phyloP scores from a whole-genome alignment of 2,888 invertebrate species.

The Odontothrips loti region DNA sequence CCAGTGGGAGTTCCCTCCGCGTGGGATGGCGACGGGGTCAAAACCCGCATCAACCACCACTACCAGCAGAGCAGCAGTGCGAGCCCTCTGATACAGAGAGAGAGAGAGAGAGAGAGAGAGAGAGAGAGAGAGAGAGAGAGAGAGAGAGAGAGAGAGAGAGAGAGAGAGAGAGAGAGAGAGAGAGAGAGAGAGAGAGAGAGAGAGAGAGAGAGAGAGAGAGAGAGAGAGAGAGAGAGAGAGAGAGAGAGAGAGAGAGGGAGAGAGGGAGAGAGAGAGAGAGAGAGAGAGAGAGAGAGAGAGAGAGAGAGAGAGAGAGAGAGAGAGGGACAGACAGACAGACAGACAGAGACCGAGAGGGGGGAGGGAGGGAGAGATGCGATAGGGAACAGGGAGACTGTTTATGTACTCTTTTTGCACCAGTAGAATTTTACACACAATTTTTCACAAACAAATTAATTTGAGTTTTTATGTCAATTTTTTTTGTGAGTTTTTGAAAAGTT shows the following conservation, averaged over 20 bases:
- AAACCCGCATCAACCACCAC: slow-evolving; percentile 3
- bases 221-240: no score
- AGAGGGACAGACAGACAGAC: neutral
- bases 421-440: neutral
- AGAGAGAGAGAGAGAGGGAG: neutral
- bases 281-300: slow-evolving; percentile 1
- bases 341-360: neutral
- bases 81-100: no score
- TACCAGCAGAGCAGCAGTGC: neutral
- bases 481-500: no score
- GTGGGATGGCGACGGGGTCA: slow-evolving; percentile 8
- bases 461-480: no score
- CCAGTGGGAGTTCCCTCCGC: neutral
- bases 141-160: no score
- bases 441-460: neutral
- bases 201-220: no score
- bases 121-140: no score
- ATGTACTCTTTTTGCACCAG: neutral
- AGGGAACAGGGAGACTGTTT: neutral
- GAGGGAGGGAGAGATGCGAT: neutral
- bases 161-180: no score
- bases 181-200: no score
- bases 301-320: slow-evolving; percentile 2
- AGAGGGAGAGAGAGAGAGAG: neutral
- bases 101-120: no score